These are phyloP conservation scores for Folsomia candida DNA, from an alignment of 2,888 invertebrate species.

Conservation along the genomic window DNA sequence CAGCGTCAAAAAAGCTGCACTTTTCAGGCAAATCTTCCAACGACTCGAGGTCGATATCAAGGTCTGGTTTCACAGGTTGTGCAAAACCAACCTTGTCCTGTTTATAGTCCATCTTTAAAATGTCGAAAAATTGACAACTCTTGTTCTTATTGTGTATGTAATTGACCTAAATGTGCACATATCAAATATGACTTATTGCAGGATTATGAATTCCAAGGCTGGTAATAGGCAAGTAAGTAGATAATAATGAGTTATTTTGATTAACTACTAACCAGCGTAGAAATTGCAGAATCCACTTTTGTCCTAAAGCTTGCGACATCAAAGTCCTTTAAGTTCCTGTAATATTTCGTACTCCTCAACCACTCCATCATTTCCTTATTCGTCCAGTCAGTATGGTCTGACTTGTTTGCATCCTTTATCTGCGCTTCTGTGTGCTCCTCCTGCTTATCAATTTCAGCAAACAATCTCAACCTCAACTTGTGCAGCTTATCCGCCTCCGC, in stretches of 20 bases:
- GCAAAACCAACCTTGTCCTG: neutral
- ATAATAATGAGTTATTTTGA: neutral
- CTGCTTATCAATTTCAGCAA: neutral
- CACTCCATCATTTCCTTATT: neutral
- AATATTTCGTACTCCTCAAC: neutral
- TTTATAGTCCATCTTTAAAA: conserved; percentile 6
- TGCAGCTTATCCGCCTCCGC: conserved; percentile 15
- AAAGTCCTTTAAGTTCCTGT: neutral
- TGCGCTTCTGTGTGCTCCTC: neutral
- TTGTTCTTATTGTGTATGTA: conserved; percentile 21
- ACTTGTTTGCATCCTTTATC: too few species aligned
- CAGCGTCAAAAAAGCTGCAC: conserved; percentile 12
- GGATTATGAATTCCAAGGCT: too few species aligned
- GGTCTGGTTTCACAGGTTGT: neutral
- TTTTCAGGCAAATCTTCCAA: neutral
- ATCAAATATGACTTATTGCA: too few species aligned
- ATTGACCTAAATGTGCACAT: conserved; percentile 6
- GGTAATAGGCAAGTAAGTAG: too few species aligned
- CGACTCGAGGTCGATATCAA: neutral
- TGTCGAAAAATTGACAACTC: neutral
- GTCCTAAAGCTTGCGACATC: neutral
- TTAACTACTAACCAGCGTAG: conserved; percentile 8
- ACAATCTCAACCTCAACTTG: conserved; percentile 5
- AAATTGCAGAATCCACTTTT: conserved; percentile 10
- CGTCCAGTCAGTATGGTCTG: neutral